Conservation (phyloP, 2,797 vertebrate genomes). For the Chanos chanos region DNA sequence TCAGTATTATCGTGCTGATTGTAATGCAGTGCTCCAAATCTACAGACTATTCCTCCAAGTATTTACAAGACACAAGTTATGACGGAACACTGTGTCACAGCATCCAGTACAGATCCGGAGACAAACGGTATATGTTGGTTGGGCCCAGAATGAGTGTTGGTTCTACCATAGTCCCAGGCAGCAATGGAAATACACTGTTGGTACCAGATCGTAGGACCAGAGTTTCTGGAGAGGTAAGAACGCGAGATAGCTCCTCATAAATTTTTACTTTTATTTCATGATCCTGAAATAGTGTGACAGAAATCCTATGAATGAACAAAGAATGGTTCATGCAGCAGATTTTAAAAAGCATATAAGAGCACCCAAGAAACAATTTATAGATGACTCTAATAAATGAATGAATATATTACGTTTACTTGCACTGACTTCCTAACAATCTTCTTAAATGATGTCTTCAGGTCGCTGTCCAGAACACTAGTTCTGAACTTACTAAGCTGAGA, state of each 20-base stretch:
- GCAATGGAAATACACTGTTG: constrained; percentile 48
- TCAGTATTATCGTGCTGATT: constrained; percentile 51
- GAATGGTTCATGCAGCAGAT: too few relatives aligned
- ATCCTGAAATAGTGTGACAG: too few relatives aligned
- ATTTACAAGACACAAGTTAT: constrained; percentile 49
- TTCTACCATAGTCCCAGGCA: constrained; percentile 48
- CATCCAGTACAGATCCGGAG: constrained; percentile 62
- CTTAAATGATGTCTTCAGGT: too few relatives aligned
- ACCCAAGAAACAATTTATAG: too few relatives aligned
- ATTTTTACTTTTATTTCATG: background rate
- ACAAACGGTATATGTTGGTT: constrained; percentile 59
- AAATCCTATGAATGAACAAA: too few relatives aligned
- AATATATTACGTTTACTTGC: too few relatives aligned
- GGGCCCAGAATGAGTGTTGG: constrained; percentile 60
- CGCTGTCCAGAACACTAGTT: too few relatives aligned
- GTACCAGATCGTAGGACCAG: constrained; percentile 33
- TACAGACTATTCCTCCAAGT: constrained; percentile 42
- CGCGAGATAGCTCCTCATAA: background rate
- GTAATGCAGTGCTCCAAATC: constrained; percentile 54
- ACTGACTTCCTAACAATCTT: too few relatives aligned
- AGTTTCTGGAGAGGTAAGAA: constrained; percentile 43
- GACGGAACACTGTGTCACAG: constrained; percentile 58
- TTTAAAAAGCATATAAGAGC: too few relatives aligned
- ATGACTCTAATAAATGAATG: too few relatives aligned
- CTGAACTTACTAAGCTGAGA: background rate